phyloP scores from a whole-genome alignment of 2,113 vertebrate species.

The Sturnus vulgaris region DNA sequence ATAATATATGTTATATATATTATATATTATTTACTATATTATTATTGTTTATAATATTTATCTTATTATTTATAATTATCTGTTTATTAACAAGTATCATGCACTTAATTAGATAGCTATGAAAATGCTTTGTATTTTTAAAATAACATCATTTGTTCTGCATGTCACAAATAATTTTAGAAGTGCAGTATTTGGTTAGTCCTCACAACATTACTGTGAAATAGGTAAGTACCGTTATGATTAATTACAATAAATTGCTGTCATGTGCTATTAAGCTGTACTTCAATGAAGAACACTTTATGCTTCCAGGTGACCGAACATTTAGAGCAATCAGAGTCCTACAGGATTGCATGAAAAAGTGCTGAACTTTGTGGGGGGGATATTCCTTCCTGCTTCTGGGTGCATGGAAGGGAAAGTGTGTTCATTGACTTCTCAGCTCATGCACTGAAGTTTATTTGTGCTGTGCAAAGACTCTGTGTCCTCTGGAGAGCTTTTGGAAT shows the following conservation, averaged over 20 bases:
- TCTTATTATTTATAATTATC: neutral
- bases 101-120: neutral
- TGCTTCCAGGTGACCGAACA: neutral
- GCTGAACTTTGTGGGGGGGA: neutral
- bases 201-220: neutral
- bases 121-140: neutral
- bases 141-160: neutral
- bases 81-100: neutral
- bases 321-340: neutral
- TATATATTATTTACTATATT: no score
- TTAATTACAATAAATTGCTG: neutral
- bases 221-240: neutral
- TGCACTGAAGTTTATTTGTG: neutral
- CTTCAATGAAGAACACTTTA: neutral
- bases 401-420: neutral
- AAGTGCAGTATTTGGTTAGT: neutral
- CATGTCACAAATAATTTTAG: neutral
- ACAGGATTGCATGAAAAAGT: neutral
- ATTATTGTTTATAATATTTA: no score
- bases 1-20: no score
- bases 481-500: neutral
- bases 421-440: neutral
- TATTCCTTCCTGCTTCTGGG: neutral
- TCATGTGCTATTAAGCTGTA: neutral
- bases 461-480: fast-evolving